Conservation (phyloP, 2,888 invertebrate genomes). For the Hydrotaea diabolus region DNA sequence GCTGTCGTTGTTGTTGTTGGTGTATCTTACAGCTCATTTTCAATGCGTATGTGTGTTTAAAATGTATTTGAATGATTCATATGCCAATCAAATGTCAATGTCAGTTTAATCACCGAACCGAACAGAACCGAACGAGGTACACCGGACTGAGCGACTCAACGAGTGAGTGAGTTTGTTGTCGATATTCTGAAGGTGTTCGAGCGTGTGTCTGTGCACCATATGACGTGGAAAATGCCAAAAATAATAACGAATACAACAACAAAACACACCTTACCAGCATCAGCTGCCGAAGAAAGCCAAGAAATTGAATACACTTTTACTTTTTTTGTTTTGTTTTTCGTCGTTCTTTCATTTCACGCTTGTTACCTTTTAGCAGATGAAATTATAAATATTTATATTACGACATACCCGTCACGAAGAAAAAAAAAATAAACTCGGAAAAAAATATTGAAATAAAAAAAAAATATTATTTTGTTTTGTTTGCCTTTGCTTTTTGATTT, state of each 20-base stretch:
- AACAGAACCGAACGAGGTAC: not conserved
- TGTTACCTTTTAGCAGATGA: not conserved
- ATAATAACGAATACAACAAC: slow-evolving; percentile 10
- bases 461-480: not conserved
- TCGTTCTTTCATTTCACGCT: not conserved
- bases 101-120: slow-evolving; percentile 67
- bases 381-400: slow-evolving; percentile 4
- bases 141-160: slow-evolving; percentile 48
- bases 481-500: not conserved
- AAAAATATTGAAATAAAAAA: not conserved
- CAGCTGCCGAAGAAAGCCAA: not conserved
- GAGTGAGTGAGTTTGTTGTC: slow-evolving; percentile 16
- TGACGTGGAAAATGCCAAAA: slow-evolving; percentile 32
- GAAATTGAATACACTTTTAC: slow-evolving; percentile 25
- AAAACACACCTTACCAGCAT: not conserved
- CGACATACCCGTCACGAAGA: not conserved
- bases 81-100: slow-evolving; percentile 79
- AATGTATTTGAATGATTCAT: slow-evolving; percentile 75
- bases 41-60: slow-evolving; percentile 20
- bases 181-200: not conserved
- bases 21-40: slow-evolving; percentile 3
- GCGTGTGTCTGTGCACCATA: not conserved
- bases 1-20: too few relatives aligned
- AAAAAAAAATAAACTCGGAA: not conserved
- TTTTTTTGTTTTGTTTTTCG: not conserved